phyloP scores from a whole-genome alignment of 1,140 invertebrate species.

The Archegozetes longisetosus region DNA sequence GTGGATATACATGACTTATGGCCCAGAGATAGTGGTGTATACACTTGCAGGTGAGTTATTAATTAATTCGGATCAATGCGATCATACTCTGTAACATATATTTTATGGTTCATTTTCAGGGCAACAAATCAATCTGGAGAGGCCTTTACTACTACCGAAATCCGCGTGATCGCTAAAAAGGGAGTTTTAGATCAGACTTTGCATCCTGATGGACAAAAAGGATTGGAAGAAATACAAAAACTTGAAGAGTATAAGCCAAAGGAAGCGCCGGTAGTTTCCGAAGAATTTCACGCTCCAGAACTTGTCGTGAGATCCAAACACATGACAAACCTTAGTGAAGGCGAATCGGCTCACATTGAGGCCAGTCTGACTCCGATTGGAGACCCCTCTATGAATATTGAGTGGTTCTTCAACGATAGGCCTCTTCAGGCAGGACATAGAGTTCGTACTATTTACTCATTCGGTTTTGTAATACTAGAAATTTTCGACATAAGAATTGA shows the following conservation, averaged over 20 bases:
- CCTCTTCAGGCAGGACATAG: constrained; percentile 48
- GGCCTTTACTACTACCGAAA: constrained; percentile 74
- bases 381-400: constrained; percentile 74
- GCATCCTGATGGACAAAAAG: no score
- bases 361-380: constrained; percentile 87
- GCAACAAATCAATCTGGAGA: constrained; percentile 41
- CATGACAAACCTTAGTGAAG: constrained; percentile 68
- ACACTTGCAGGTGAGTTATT: constrained; percentile 34
- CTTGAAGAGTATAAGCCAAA: no score
- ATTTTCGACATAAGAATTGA: constrained; percentile 56
- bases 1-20: constrained; percentile 61
- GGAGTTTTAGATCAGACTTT: no score
- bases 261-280: no score
- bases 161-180: constrained; percentile 32
- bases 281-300: background rate
- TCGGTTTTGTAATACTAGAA: constrained; percentile 88
- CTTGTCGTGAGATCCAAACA: constrained; percentile 70
- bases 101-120: constrained; percentile 31
- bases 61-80: constrained; percentile 74
- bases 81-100: constrained; percentile 82
- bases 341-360: constrained; percentile 79
- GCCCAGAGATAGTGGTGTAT: constrained; percentile 58
- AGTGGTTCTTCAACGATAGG: constrained; percentile 49
- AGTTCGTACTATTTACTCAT: constrained; percentile 80
- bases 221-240: no score